phyloP scores from a whole-genome alignment of 2,888 invertebrate species.

The Thalpophila matura region DNA sequence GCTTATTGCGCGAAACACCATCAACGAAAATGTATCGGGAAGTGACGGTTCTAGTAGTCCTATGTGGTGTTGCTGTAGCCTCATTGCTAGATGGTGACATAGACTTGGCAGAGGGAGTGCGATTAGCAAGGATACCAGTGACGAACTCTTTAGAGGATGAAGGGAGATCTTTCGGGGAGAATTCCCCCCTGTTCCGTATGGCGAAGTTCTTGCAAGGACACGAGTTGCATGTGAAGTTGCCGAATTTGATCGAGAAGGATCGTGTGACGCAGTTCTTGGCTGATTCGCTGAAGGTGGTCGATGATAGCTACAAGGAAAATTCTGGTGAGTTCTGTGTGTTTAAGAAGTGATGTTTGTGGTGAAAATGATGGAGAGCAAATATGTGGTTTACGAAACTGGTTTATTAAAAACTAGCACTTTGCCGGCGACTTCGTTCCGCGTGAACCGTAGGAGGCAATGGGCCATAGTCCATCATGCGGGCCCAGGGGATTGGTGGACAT shows the following conservation, averaged over 20 bases:
- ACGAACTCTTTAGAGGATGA: slow-evolving; percentile 87
- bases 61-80: slow-evolving; percentile 68
- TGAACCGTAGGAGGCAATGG: no score
- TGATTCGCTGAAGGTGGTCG: slow-evolving; percentile 88
- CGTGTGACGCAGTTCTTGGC: slow-evolving; percentile 91
- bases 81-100: slow-evolving; percentile 88
- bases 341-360: slow-evolving; percentile 9
- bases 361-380: not conserved
- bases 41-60: slow-evolving; percentile 66
- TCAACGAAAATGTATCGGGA: slow-evolving; percentile 82
- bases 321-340: slow-evolving; percentile 82
- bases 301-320: slow-evolving; percentile 83
- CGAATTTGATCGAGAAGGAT: slow-evolving; percentile 92
- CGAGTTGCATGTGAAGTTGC: slow-evolving; percentile 93
- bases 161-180: slow-evolving; percentile 86
- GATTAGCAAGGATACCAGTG: slow-evolving; percentile 89
- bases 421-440: no score
- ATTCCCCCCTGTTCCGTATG: slow-evolving; percentile 90
- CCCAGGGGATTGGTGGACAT: no score
- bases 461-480: no score
- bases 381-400: no score
- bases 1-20: slow-evolving; percentile 81
- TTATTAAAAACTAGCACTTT: no score
- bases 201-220: slow-evolving; percentile 93
- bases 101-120: slow-evolving; percentile 92